These are phyloP conservation scores for Arbacia lixula DNA, from an alignment of 53 echinoderm and acorn worm genomes.

Conservation along the genomic window DNA sequence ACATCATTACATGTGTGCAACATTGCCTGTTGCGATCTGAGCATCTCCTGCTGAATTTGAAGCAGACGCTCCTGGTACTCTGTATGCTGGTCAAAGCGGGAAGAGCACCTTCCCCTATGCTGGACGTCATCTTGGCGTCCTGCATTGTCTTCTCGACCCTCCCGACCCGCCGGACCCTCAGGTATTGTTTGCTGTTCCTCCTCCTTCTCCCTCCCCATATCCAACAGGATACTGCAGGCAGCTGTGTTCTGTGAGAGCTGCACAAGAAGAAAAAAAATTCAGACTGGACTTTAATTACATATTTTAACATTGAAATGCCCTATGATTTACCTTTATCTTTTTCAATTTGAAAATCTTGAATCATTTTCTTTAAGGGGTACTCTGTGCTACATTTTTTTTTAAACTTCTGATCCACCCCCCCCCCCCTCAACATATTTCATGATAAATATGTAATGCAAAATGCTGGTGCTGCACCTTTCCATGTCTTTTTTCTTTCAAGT, in stretches of 20 bases:
- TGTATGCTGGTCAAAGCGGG: not conserved
- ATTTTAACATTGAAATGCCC: not conserved
- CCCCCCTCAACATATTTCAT: too few species aligned
- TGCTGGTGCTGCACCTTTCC: too few species aligned
- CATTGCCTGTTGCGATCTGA: too few species aligned
- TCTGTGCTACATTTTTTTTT: too few species aligned
- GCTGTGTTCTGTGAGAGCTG: not conserved
- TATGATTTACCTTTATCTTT: not conserved
- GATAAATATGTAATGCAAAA: too few species aligned
- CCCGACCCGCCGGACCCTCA: not conserved
- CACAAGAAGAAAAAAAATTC: not conserved
- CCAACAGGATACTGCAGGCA: not conserved
- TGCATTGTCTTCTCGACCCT: not conserved
- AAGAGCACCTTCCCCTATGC: not conserved
- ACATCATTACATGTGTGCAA: not conserved
- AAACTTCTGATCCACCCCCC: too few species aligned
- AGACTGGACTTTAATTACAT: not conserved
- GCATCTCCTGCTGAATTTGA: too few species aligned
- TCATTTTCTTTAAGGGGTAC: not conserved
- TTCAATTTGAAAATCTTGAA: not conserved
- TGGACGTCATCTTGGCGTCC: constrained; percentile 2
- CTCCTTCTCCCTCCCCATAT: not conserved
- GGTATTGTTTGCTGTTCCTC: not conserved
- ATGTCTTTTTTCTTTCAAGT: too few species aligned
- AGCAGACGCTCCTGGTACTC: not conserved